Base-by-base conservation (phyloP, 2,888 invertebrate species). In the Thumatha senex region DNA sequence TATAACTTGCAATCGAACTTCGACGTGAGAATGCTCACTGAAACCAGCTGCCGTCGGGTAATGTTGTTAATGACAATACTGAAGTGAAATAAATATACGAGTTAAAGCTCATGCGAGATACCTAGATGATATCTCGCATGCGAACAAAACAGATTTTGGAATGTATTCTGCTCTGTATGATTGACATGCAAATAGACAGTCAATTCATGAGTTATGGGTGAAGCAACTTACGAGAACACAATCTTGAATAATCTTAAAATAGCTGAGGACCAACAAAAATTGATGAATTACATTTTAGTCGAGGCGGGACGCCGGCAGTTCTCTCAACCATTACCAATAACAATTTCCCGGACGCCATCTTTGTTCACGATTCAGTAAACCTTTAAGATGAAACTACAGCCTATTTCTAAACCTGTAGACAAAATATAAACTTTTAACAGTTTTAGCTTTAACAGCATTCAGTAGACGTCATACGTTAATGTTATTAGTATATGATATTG, bases 321-420 rank as follows among this genome's bases (percentile, higher is more conserved):
- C 52, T 44, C 60, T 65, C 67, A 66, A 70, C 79, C 78, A 78
- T 76, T 78, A 80, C 76, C 76, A 77, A 80, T 77, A 82, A 81
- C 82, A 77, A 78, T 84, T 82, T 82, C 76, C 80, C 74, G 74
- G 77, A 67, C 80, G 79, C 82, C 80, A 80, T 82, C 79, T 81
- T 80, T 74, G 80, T 81, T 78, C 73, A 81, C 76, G 77, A 81
- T 76, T 79, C 73, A 77, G 71, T 72, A 70, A 67, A 53, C 74
- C 69, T 71, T 35, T 11, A 54, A 66, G 72, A 76, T 65, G 66
- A 68, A 72, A 56, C 51, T 51, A 51, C 30, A 42, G 46, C 54
- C 54, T 52, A 52, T 65, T 51, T 71, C 58, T 56, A 54, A 15
- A 33, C 14, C 15, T 15, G 15, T n/a, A n/a, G 9, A 45, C 47